These are phyloP conservation scores for Sipha flava DNA, from an alignment of 1,140 invertebrate genomes.

Conservation along the genomic window DNA sequence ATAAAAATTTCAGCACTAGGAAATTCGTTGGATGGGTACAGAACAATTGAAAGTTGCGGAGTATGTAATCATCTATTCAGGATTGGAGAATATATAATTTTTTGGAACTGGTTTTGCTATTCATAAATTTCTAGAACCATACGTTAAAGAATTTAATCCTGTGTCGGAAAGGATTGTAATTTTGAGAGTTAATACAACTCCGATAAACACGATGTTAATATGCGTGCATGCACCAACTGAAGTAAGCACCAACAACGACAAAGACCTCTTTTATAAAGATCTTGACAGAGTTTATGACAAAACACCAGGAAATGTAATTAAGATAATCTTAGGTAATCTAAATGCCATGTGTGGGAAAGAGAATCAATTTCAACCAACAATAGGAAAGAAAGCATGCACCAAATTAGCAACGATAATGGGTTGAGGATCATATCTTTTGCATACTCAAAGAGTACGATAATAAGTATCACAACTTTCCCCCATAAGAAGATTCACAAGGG, in stretches of 20 bases:
- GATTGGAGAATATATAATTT: neutral
- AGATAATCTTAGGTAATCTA: conserved; percentile 33
- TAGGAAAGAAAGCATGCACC: conserved; percentile 42
- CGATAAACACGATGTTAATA: neutral
- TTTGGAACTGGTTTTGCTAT: neutral
- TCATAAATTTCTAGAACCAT: neutral
- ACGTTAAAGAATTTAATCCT: neutral
- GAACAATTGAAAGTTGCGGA: neutral
- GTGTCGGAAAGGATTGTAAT: neutral
- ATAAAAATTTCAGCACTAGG: no score
- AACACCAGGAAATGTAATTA: conserved; percentile 34
- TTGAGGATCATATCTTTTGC: conserved; percentile 35
- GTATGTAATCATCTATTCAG: neutral
- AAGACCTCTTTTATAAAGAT: conserved; percentile 34
- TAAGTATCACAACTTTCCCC: conserved; percentile 35
- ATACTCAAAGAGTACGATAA: conserved; percentile 33
- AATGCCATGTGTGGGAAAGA: conserved; percentile 35
- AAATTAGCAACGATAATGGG: conserved; percentile 35
- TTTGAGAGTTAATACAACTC: neutral
- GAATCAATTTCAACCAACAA: conserved; percentile 20
- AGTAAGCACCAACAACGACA: conserved; percentile 33
- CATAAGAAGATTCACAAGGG: conserved; percentile 37
- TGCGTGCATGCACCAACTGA: conserved; percentile 33
- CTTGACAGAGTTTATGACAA: conserved; percentile 25
- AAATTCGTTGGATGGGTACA: no score